These are phyloP conservation scores for Dorcus hopei DNA, from an alignment of 2,888 invertebrate species.

Conservation along the genomic window DNA sequence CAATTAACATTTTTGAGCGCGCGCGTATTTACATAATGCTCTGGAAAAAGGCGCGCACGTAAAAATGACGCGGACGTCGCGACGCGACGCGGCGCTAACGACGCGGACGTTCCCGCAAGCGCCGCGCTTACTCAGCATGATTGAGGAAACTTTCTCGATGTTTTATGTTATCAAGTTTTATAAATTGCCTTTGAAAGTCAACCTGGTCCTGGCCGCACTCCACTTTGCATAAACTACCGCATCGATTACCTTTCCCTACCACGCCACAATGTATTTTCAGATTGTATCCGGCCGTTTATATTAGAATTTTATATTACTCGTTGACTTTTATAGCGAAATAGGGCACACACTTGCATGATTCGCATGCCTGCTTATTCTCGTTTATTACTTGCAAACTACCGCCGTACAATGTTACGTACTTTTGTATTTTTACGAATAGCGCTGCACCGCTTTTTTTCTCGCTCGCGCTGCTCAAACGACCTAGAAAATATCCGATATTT, in stretches of 20 bases:
- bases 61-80: not conserved
- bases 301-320: slow-evolving; percentile 49
- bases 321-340: slow-evolving; percentile 46
- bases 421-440: not conserved
- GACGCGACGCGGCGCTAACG: not conserved
- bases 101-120: slow-evolving; percentile 1
- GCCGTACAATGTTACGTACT: not conserved
- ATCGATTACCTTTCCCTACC: slow-evolving; percentile 43
- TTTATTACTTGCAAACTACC: slow-evolving; percentile 32
- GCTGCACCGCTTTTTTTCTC: not conserved
- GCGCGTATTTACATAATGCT: not conserved
- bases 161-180: slow-evolving; percentile 47
- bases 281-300: slow-evolving; percentile 49
- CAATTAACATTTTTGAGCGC: not conserved
- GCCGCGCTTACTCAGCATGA: slow-evolving; percentile 31
- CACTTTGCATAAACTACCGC: slow-evolving; percentile 46
- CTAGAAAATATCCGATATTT: not conserved
- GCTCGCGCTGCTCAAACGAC: not conserved
- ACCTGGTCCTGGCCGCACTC: slow-evolving; percentile 40
- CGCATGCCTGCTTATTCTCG: slow-evolving; percentile 34
- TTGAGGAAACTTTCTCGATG: slow-evolving; percentile 42
- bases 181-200: slow-evolving; percentile 47
- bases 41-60: no score
- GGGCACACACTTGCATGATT: slow-evolving; percentile 44
- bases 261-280: slow-evolving; percentile 47